These are phyloP conservation scores for Amphiprion clarkii DNA, from an alignment of 2,797 vertebrate species.

Conservation along the genomic window DNA sequence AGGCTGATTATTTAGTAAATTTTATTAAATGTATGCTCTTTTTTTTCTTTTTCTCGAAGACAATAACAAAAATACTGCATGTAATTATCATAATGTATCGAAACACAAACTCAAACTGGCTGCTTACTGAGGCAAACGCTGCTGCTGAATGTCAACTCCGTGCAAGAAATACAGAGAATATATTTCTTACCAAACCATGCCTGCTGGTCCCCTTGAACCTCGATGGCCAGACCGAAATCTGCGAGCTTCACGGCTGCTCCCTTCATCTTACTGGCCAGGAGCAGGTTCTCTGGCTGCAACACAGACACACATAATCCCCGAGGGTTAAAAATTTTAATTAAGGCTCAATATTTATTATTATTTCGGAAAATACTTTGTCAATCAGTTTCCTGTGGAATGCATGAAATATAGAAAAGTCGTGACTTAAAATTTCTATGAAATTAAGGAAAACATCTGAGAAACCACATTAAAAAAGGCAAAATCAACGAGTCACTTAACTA, in stretches of 20 bases:
- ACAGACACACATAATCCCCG: conserved; percentile 11
- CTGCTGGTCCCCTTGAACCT: conserved; percentile 98
- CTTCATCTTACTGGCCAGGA: conserved; percentile 99
- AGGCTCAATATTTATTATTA: not conserved
- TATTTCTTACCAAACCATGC: conserved; percentile 96
- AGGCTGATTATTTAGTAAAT: conserved; percentile 1
- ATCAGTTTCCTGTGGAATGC: not conserved
- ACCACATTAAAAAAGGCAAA: not conserved
- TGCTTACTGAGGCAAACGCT: not conserved
- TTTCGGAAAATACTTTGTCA: not conserved
- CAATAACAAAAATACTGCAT: not conserved
- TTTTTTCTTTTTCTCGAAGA: not conserved
- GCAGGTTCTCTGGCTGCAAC: conserved; percentile 94
- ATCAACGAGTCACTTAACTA: not conserved
- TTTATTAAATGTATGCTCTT: not conserved
- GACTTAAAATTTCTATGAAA: not conserved
- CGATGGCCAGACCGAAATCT: conserved; percentile 98
- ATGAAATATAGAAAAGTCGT: no score
- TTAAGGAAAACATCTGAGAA: not conserved
- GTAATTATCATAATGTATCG: not conserved
- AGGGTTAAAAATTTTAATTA: conserved; percentile 3
- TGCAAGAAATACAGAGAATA: not conserved
- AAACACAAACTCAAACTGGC: not conserved
- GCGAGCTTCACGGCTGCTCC: conserved; percentile 97
- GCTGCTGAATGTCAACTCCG: not conserved